phyloP scores from a whole-genome alignment of 2,888 invertebrate genomes.

The Anthoptus insignis region DNA sequence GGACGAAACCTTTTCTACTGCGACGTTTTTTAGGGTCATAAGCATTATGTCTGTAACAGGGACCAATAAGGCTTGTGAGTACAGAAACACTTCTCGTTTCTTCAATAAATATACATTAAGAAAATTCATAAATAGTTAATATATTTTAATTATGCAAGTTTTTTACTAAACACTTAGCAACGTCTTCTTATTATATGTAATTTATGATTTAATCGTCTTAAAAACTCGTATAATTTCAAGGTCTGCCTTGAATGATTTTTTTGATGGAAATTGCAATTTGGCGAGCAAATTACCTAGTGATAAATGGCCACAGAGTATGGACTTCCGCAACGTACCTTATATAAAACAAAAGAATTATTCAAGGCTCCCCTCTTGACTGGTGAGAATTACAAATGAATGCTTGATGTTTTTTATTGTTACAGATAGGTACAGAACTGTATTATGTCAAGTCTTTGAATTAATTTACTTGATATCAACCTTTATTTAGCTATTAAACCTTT shows the following conservation, averaged over 20 bases:
- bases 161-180: too few relatives aligned
- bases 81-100: too few relatives aligned
- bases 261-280: neutral
- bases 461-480: neutral
- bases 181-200: neutral
- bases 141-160: too few relatives aligned
- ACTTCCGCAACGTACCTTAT: conserved; percentile 9
- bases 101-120: too few relatives aligned
- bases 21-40: too few relatives aligned
- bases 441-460: too few relatives aligned
- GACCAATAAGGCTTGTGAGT: too few relatives aligned
- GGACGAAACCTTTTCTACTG: too few relatives aligned
- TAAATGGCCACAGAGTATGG: neutral
- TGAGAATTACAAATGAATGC: neutral
- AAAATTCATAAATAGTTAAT: too few relatives aligned
- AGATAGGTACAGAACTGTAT: neutral
- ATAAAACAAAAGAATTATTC: conserved; percentile 11
- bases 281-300: conserved; percentile 1
- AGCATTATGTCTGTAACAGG: too few relatives aligned
- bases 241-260: neutral
- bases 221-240: neutral
- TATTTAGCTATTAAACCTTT: too few relatives aligned
- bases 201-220: neutral
- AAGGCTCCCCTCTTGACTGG: conserved; percentile 4
- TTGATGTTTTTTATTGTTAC: neutral